Percentiles rank a stretch among this genome's conserved stretches.
These are phyloP conservation scores for Prunella strophiata DNA, from an alignment of 2,797 vertebrate genomes.

Conservation along the genomic window DNA sequence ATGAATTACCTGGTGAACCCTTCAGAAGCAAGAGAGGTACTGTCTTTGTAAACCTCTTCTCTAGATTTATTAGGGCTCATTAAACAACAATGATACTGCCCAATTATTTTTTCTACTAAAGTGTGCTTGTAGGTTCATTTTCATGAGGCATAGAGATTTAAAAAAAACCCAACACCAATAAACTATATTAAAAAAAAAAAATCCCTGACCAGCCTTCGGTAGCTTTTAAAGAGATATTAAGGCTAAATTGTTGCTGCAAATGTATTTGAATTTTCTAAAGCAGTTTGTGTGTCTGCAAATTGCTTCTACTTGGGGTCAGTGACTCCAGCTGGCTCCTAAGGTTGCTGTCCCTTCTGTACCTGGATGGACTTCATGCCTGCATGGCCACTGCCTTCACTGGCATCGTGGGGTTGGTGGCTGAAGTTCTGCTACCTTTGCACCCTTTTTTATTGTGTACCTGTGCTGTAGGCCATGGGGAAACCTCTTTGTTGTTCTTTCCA, in stretches of 20 bases:
- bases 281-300: not conserved
- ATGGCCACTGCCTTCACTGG: not conserved
- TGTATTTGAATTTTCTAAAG: not conserved
- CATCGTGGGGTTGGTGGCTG: accelerated
- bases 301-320: not conserved
- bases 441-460: not conserved
- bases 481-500: not conserved
- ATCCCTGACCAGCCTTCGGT: accelerated
- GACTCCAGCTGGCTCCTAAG: not conserved
- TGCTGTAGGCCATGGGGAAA: not conserved
- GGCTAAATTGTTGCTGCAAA: not conserved
- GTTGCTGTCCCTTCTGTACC: not conserved
- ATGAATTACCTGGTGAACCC: not conserved
- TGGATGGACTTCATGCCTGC: not conserved
- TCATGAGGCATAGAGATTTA: not conserved
- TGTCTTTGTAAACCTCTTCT: not conserved
- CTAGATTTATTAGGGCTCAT: not conserved
- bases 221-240: not conserved
- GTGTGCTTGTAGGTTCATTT: not conserved
- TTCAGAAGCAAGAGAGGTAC: not conserved
- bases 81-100: not conserved
- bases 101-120: not conserved
- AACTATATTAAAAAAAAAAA: not conserved
- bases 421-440: not conserved
- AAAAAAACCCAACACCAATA: not conserved